These are phyloP conservation scores for Eulithis prunata DNA, from an alignment of 2,888 invertebrate genomes.

Conservation along the genomic window DNA sequence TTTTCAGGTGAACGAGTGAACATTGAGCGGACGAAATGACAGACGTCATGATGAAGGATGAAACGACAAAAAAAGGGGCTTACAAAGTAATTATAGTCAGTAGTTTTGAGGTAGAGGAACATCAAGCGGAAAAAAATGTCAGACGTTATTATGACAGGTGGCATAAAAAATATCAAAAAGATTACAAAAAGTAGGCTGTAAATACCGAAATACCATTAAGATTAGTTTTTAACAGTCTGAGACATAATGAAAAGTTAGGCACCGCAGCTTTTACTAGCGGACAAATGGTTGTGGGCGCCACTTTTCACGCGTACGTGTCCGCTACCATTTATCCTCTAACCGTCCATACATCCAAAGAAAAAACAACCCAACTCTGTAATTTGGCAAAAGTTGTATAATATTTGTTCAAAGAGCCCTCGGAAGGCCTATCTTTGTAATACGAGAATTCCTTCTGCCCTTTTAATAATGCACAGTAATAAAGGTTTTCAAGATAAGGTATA, in stretches of 20 bases:
- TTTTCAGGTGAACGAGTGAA: constrained; percentile 9
- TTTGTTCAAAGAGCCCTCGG: constrained; percentile 39
- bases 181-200: no score
- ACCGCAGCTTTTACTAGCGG: no score
- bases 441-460: constrained; percentile 40
- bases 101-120: no score
- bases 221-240: no score
- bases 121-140: no score
- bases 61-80: no score
- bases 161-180: no score
- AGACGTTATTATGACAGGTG: no score
- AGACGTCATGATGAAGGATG: not conserved
- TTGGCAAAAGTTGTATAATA: constrained; percentile 42
- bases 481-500: constrained; percentile 38
- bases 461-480: constrained; percentile 43
- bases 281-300: no score
- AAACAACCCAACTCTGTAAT: constrained; percentile 40
- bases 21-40: not conserved
- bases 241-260: no score
- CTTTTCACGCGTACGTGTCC: not conserved
- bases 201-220: no score
- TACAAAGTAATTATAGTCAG: no score
- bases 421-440: constrained; percentile 43
- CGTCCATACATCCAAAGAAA: constrained; percentile 30
- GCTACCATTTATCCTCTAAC: constrained; percentile 18